Base-by-base conservation (phyloP, 2,797 vertebrate species). In the Thripadectes ignobilis region DNA sequence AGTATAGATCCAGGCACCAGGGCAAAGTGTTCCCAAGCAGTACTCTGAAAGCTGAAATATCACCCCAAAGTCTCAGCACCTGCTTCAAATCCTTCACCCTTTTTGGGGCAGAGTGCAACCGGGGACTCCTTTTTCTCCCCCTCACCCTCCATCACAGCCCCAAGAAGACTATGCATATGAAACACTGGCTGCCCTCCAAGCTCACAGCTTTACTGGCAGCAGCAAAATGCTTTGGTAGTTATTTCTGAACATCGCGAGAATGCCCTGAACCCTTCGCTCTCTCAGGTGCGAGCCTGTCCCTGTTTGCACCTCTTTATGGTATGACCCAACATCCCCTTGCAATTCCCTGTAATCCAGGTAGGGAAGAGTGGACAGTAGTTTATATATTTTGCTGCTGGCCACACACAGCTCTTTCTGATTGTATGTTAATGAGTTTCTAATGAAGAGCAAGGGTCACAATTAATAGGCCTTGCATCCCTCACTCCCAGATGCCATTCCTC, bases 91-190 rank as follows among this genome's bases (percentile, higher is more conserved):
- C 18, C 72, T 45, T 26, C 41, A 66, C 2, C 2, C 8, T 36
- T 62, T 77, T 43, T 24, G 16, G n/a, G 12, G 30, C 0, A 0
- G 23, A 62, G 12, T 54, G 21, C 8, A 7, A 27, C 46, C 79
- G 30, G 6, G 17, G 21, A 49, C 39, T 45, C 5, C 26, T 90
- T 66, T 55, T 71, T 23, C 55, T 75, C n/a, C 39, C 10, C 26
- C 8, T 65, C 10, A 14, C 8, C 6, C 3, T 1, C 3, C 0
- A 0, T 5, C 19, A 14, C 43, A 55, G 46, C 2, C 23, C 46
- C 1, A 2, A 46, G 39, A 78, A 36, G 29, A 63, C 10, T 20
- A 10, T 34, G n/a, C 10, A 2, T 30, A 17, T 16, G 23, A 85
- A 82, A 52, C 0, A 1, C n/a, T 81, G 58, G 8, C 51, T 87